A percentile compares a stretch with the other conserved stretches of the same genome.
These are phyloP conservation scores for Bombus cullumanus DNA, from an alignment of 1,140 invertebrate species.

Conservation along the genomic window DNA sequence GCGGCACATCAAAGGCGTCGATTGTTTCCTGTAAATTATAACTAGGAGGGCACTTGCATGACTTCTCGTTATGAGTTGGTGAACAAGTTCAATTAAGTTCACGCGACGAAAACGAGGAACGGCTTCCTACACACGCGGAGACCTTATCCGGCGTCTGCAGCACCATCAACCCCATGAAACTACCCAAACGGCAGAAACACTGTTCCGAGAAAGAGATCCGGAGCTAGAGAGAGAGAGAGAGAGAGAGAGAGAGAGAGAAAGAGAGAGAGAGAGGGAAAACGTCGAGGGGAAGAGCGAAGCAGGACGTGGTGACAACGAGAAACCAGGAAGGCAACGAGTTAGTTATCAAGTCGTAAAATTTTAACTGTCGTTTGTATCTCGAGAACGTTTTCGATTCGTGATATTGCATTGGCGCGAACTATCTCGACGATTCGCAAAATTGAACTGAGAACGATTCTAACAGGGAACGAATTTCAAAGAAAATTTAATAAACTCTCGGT, in stretches of 20 bases:
- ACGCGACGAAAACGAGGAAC: slow-evolving; percentile 68
- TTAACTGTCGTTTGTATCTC: neutral
- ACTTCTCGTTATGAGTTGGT: slow-evolving; percentile 83
- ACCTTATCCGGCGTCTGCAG: slow-evolving; percentile 53
- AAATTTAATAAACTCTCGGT: neutral
- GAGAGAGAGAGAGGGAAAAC: slow-evolving; percentile 37
- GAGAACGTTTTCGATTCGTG: neutral
- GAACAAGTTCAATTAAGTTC: slow-evolving; percentile 83
- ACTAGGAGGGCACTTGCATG: slow-evolving; percentile 79
- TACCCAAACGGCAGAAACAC: slow-evolving; percentile 40
- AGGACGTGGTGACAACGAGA: slow-evolving; percentile 24
- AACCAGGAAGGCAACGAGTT: slow-evolving; percentile 37
- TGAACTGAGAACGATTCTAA: neutral
- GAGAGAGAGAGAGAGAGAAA: neutral
- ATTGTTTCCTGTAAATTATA: slow-evolving; percentile 83
- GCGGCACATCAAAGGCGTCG: slow-evolving; percentile 80
- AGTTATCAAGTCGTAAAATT: slow-evolving; percentile 34
- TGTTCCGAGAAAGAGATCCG: neutral
- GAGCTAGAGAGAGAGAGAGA: slow-evolving; percentile 11
- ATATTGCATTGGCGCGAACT: neutral
- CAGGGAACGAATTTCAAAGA: neutral
- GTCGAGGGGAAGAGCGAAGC: neutral
- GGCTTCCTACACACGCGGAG: slow-evolving; percentile 77
- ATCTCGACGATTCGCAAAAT: neutral
- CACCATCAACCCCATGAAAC: slow-evolving; percentile 38